phyloP scores from a whole-genome alignment of 2,113 vertebrate genomes.

The Nymphicus hollandicus region DNA sequence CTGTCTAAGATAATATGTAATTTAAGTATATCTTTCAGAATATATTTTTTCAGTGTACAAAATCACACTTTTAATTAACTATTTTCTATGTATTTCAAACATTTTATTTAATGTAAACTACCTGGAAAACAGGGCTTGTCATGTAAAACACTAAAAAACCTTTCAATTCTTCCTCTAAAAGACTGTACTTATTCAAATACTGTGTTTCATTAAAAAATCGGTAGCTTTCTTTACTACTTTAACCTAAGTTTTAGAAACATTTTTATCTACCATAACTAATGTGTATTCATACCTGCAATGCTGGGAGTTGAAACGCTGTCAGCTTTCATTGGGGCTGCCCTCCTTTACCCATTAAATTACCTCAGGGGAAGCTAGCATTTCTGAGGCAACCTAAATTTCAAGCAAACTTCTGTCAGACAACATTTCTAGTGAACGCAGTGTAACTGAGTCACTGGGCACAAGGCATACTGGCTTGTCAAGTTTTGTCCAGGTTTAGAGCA shows the following conservation, averaged over 20 bases:
- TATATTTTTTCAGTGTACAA: background rate
- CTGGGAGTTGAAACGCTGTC: background rate
- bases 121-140: background rate
- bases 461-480: background rate
- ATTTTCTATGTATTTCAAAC: background rate
- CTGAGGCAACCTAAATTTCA: background rate
- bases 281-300: background rate
- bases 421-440: background rate
- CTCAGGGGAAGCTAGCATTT: background rate
- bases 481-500: background rate
- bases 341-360: constrained; percentile 24
- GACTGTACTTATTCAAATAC: background rate
- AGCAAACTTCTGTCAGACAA: background rate
- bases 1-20: background rate
- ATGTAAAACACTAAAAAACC: background rate
- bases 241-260: background rate
- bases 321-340: background rate
- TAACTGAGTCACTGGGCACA: background rate
- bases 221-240: background rate
- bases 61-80: background rate
- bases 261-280: background rate
- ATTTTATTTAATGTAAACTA: background rate
- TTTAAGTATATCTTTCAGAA: background rate
- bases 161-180: background rate
- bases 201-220: background rate